phyloP scores from a whole-genome alignment of 2,888 invertebrate genomes.

The Seladonia tumulorum region DNA sequence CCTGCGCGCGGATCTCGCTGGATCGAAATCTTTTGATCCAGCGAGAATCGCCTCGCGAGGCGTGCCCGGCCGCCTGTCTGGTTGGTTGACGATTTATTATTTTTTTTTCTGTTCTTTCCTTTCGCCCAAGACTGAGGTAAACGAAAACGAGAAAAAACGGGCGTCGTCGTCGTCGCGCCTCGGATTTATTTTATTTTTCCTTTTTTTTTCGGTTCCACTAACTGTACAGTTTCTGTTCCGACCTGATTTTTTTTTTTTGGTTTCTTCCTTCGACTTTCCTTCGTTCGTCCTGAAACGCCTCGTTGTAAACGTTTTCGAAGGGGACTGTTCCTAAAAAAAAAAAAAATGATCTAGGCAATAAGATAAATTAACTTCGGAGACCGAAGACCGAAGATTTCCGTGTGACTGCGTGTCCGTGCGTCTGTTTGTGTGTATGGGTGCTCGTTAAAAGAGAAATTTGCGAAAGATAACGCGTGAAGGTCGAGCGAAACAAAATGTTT shows the following conservation, averaged over 20 bases:
- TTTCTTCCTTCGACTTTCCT: conserved; percentile 21
- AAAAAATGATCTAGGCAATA: conserved; percentile 81
- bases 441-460: not conserved
- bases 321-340: conserved; percentile 84
- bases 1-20: conserved; percentile 72
- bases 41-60: conserved; percentile 72
- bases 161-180: conserved; percentile 29
- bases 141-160: conserved; percentile 63
- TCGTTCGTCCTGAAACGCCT: conserved; percentile 53
- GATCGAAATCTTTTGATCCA: conserved; percentile 71
- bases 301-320: conserved; percentile 75
- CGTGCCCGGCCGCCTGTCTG: conserved; percentile 40
- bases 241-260: conserved; percentile 18
- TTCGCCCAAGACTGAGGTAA: conserved; percentile 82
- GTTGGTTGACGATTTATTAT: conserved; percentile 33
- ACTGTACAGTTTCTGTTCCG: conserved; percentile 25
- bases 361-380: conserved; percentile 74
- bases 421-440: not conserved
- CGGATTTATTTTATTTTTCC: conserved; percentile 10
- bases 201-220: conserved; percentile 45
- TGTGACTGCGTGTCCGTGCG: not conserved
- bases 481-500: not conserved
- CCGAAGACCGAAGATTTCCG: conserved; percentile 8
- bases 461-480: not conserved
- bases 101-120: conserved; percentile 71